Base-by-base conservation (phyloP, 2,888 invertebrate species). In the Tanypteryx hageni region DNA sequence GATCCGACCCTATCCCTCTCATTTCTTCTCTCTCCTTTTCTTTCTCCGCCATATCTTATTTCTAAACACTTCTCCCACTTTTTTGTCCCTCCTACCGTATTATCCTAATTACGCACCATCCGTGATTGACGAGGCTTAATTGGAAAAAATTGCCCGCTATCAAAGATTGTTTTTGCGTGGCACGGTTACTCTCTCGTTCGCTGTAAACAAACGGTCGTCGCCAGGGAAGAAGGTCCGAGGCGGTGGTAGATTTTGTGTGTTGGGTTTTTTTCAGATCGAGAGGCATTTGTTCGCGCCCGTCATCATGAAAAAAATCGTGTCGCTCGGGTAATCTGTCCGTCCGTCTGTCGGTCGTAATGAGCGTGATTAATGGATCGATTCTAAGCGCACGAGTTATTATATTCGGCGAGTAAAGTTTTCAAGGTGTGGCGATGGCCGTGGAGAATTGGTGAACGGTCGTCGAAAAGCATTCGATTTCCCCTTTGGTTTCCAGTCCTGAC, bases 81-180 rank as follows among this genome's bases (percentile, higher is more conserved):
- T 76, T 76, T 68, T 18, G 9, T 22, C n/a, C 68, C 14, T n/a
- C 14, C 64, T 64, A 5, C 27, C 76, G 22, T 27, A 10, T 27
- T 76, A 76, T 76, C 27, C 76, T 76, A 76, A 76, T 76, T 22
- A 76, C 76, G 27, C 13, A 22, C 22, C 22, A 13, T 13, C 3
- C 76, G n/a, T 76, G 76, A 76, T 76, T 76, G 76, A 76, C 76
- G 76, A 76, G 76, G 76, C 27, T 22, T 76, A 76, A 76, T 76
- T 76, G 76, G 27, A 76, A 76, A 27, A 27, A 76, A 76, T 22
- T 76, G 27, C 27, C 76, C 14, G 7, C 76, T 3, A 44, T 44
- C 44, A 5, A 27, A 76, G 76, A 76, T 76, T 22, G 13, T 68
- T 68, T 68, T 22, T n/a, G 27, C 22, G 22, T 27, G 22, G 27